phyloP scores from a whole-genome alignment of 2,888 invertebrate genomes.

The Pycnomerus fuliginosus region DNA sequence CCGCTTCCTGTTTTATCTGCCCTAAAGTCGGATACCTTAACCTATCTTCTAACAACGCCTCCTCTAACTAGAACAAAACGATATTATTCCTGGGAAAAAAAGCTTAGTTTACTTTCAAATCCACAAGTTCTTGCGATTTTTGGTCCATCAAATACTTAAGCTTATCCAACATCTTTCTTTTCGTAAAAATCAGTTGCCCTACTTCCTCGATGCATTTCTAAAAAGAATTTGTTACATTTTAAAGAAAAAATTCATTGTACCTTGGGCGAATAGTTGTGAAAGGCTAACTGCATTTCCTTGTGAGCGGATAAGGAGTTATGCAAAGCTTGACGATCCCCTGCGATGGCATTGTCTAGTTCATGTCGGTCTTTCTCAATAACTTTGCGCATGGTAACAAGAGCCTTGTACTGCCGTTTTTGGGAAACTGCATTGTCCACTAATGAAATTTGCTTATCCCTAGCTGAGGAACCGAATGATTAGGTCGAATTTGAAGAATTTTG shows the following conservation, averaged over 20 bases:
- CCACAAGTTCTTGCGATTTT: constrained; percentile 60
- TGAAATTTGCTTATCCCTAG: constrained; percentile 62
- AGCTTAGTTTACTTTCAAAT: constrained; percentile 56
- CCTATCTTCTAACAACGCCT: constrained; percentile 58
- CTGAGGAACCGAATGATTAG: constrained; percentile 41
- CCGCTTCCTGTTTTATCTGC: constrained; percentile 49
- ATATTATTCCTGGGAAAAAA: constrained; percentile 2
- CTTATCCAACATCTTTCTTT: constrained; percentile 63
- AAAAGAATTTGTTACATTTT: constrained; percentile 29
- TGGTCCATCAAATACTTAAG: constrained; percentile 61
- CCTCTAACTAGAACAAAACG: constrained; percentile 51
- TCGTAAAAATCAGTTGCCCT: constrained; percentile 63
- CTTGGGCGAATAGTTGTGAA: constrained; percentile 50
- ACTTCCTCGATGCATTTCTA: constrained; percentile 63
- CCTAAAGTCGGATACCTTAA: constrained; percentile 7
- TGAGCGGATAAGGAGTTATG: constrained; percentile 61
- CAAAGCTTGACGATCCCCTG: constrained; percentile 62
- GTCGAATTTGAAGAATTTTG: neutral
- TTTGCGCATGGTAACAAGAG: constrained; percentile 58
- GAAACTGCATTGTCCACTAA: constrained; percentile 56
- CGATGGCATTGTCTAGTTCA: constrained; percentile 59
- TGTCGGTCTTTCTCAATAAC: constrained; percentile 59
- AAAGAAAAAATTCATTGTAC: constrained; percentile 39
- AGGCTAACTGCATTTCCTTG: constrained; percentile 60
- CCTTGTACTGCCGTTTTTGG: constrained; percentile 58